Conservation (phyloP, 2,888 invertebrate species). For the Allophyes oxyacanthae region DNA sequence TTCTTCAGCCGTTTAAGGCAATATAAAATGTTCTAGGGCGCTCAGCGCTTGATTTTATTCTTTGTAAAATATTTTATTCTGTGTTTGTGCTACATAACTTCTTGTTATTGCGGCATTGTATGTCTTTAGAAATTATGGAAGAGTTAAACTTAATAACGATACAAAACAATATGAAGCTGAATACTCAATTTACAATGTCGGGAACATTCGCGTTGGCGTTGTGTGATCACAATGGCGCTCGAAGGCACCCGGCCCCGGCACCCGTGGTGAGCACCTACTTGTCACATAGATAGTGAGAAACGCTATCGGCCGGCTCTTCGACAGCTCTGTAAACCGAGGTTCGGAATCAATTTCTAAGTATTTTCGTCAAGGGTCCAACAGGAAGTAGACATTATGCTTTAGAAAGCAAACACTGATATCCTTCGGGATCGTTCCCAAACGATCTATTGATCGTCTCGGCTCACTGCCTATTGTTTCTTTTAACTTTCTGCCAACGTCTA, state of each 20-base stretch:
- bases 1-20: slow-evolving; percentile 68
- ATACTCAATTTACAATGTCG: slow-evolving; percentile 48
- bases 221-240: slow-evolving; percentile 50
- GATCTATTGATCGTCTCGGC: slow-evolving; percentile 34
- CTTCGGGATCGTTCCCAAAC: slow-evolving; percentile 40
- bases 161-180: slow-evolving; percentile 27
- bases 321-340: slow-evolving; percentile 79
- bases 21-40: slow-evolving; percentile 70
- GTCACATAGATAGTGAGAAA: slow-evolving; percentile 66
- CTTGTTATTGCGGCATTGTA: slow-evolving; percentile 27
- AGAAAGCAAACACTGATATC: slow-evolving; percentile 56
- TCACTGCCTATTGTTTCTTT: slow-evolving; percentile 38
- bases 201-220: slow-evolving; percentile 38
- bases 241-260: slow-evolving; percentile 26
- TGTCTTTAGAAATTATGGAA: slow-evolving; percentile 12
- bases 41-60: slow-evolving; percentile 48
- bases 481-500: slow-evolving; percentile 24
- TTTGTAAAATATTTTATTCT: slow-evolving; percentile 34
- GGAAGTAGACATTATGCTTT: slow-evolving; percentile 58
- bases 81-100: slow-evolving; percentile 18
- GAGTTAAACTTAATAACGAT: slow-evolving; percentile 25
- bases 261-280: slow-evolving; percentile 62
- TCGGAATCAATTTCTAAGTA: slow-evolving; percentile 72
- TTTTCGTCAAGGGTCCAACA: slow-evolving; percentile 65
- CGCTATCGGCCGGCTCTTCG: slow-evolving; percentile 72